Conservation (phyloP, 1,140 invertebrate species). For the Nasonia vitripennis region DNA sequence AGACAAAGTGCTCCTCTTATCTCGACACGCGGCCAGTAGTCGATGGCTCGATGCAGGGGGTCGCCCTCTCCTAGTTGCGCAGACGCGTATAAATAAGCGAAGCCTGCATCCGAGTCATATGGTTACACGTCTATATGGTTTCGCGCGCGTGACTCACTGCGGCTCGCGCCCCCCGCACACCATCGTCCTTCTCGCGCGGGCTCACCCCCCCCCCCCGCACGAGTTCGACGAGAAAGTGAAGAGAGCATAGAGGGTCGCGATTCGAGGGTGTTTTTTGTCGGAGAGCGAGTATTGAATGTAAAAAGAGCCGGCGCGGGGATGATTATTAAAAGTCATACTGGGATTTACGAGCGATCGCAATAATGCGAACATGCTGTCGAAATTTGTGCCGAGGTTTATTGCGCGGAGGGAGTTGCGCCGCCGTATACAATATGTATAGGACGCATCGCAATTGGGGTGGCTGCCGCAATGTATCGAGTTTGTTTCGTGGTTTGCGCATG, state of each 20-base stretch:
- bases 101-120: no score
- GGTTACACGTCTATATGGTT: neutral
- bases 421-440: no score
- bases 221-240: neutral
- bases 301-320: neutral
- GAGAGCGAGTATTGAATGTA: neutral
- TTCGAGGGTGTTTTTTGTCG: neutral
- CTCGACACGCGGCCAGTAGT: neutral
- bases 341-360: conserved; percentile 10
- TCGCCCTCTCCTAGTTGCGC: neutral
- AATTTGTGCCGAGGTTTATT: conserved; percentile 22
- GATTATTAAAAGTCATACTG: conserved; percentile 13
- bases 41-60: neutral
- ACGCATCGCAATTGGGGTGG: neutral
- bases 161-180: neutral
- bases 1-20: conserved; percentile 39
- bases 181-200: neutral
- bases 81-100: neutral
- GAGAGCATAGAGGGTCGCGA: neutral
- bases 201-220: neutral
- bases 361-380: conserved; percentile 14
- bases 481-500: conserved; percentile 1
- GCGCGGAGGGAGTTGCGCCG: no score
- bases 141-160: neutral
- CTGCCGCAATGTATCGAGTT: neutral